These are phyloP conservation scores for Sorex fumeus DNA, from an alignment of 2,113 vertebrate species.

Conservation along the genomic window DNA sequence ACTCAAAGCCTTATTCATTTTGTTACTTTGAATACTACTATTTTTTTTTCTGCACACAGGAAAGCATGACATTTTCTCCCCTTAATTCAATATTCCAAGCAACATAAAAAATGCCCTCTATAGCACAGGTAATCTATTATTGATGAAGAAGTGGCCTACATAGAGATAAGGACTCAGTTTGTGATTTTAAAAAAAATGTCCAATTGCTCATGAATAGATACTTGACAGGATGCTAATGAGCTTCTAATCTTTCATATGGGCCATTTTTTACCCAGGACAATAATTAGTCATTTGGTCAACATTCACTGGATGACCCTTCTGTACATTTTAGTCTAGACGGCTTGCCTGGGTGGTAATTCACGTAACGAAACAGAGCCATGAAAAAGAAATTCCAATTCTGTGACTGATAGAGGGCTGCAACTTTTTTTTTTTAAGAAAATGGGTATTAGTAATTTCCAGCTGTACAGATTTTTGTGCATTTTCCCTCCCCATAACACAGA, in stretches of 20 bases:
- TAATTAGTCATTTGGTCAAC: not conserved
- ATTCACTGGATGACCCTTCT: conserved; percentile 36
- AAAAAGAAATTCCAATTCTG: not conserved
- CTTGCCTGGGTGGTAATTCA: not conserved
- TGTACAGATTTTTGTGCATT: not conserved
- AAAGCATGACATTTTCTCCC: not conserved
- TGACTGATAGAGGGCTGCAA: not conserved
- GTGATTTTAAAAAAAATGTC: not conserved
- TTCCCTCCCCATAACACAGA: not conserved
- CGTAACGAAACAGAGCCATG: not conserved
- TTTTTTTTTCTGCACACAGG: not conserved
- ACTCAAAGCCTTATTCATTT: not conserved
- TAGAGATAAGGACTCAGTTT: not conserved
- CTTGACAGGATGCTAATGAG: conserved; percentile 36
- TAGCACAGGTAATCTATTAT: not conserved
- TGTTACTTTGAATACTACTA: not conserved
- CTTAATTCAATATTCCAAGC: not conserved
- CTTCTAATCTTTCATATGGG: conserved; percentile 25
- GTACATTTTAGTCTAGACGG: not conserved
- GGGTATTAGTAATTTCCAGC: not conserved
- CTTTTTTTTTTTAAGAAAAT: not conserved
- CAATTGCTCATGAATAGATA: not conserved
- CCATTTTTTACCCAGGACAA: conserved; percentile 1
- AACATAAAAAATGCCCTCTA: not conserved
- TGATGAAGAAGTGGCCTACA: conserved; percentile 3